Conservation (phyloP, 1,140 invertebrate genomes). For the Drosophila albomicans region DNA sequence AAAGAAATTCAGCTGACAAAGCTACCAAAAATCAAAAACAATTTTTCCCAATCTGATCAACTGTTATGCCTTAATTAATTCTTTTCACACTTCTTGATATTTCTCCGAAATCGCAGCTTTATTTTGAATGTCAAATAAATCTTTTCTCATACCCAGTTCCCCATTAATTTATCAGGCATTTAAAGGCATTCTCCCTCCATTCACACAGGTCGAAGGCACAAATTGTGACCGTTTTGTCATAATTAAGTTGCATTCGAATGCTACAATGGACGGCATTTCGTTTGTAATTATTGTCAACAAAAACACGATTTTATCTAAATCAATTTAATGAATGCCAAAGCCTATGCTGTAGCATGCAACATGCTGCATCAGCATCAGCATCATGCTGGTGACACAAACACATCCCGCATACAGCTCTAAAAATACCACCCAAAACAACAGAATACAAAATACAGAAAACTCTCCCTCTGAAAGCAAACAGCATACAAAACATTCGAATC, state of each 20-base stretch:
- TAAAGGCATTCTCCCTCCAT: conserved; percentile 9
- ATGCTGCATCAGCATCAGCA: neutral
- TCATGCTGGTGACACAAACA: conserved; percentile 46
- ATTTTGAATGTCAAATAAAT: conserved; percentile 25
- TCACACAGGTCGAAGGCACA: conserved; percentile 23
- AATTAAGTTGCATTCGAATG: conserved; percentile 60
- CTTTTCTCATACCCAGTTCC: neutral
- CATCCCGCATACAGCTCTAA: conserved; percentile 45
- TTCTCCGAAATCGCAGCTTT: neutral
- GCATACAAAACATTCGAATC: neutral
- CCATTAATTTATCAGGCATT: conserved; percentile 37
- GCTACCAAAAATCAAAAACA: too few relatives aligned
- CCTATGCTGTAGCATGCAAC: conserved; percentile 2
- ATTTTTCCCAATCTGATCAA: too few relatives aligned
- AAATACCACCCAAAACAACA: conserved; percentile 26
- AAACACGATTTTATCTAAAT: conserved; percentile 78
- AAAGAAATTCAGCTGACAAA: too few relatives aligned
- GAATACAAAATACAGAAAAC: conserved; percentile 12
- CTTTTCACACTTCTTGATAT: conserved; percentile 10
- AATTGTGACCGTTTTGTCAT: conserved; percentile 43
- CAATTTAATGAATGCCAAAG: conserved; percentile 73
- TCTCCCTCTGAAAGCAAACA: conserved; percentile 36
- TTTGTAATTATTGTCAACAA: conserved; percentile 72
- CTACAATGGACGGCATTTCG: conserved; percentile 40
- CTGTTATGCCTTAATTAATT: neutral